phyloP scores from a whole-genome alignment of 2,888 invertebrate species.

The Gari tellinella region DNA sequence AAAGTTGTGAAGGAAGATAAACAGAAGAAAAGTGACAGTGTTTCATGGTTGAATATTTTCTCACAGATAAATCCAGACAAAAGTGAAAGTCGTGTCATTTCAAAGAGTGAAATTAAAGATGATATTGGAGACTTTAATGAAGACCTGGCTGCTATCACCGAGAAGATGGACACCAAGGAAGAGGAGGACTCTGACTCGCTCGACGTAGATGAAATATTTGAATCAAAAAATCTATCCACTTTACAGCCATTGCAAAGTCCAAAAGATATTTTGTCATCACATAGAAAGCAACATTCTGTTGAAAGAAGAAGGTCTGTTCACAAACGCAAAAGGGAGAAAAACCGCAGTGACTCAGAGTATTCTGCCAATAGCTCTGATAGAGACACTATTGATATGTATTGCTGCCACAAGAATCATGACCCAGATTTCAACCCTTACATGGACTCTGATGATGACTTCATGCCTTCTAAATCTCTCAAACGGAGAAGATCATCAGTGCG shows the following conservation, averaged over 20 bases:
- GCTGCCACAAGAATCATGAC: slow-evolving; percentile 20
- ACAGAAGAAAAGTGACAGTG: slow-evolving; percentile 33
- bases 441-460: slow-evolving; percentile 51
- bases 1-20: background rate
- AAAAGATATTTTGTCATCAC: slow-evolving; percentile 2
- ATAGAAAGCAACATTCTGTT: slow-evolving; percentile 28
- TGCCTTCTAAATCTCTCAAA: background rate
- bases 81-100: background rate
- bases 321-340: slow-evolving; percentile 15
- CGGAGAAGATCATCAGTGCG: background rate
- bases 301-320: slow-evolving; percentile 30
- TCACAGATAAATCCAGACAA: slow-evolving; percentile 12
- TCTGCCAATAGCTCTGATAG: slow-evolving; percentile 30
- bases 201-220: slow-evolving; percentile 52
- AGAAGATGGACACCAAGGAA: slow-evolving; percentile 50
- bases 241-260: slow-evolving; percentile 31
- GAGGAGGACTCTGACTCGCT: slow-evolving; percentile 43
- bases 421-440: slow-evolving; percentile 36
- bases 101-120: slow-evolving; percentile 12
- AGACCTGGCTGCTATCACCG: slow-evolving; percentile 49
- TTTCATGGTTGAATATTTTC: slow-evolving; percentile 57
- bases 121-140: slow-evolving; percentile 40
- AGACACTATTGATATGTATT: slow-evolving; percentile 12
- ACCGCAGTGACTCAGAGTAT: slow-evolving; percentile 29
- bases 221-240: slow-evolving; percentile 33